phyloP scores from a whole-genome alignment of 2,113 vertebrate genomes.

The Cyanoramphus novaezelandiae region DNA sequence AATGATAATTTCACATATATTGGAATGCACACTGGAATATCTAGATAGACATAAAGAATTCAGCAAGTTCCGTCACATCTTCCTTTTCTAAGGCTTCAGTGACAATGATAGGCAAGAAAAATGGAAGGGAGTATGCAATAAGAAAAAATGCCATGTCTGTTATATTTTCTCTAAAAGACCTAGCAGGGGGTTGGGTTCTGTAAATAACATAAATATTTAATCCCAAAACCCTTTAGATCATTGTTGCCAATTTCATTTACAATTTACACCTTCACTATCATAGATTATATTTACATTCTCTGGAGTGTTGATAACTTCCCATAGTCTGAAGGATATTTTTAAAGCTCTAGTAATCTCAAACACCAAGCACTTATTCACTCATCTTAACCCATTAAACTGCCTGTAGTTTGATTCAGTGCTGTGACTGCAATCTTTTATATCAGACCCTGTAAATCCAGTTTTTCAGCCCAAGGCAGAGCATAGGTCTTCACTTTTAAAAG shows the following conservation, averaged over 20 bases:
- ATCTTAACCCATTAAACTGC: not conserved
- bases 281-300: not conserved
- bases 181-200: not conserved
- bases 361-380: not conserved
- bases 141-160: not conserved
- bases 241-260: not conserved
- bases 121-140: not conserved
- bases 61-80: not conserved
- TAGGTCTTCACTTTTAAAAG: not conserved
- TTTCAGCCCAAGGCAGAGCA: not conserved
- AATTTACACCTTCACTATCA: not conserved
- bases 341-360: not conserved
- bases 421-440: not conserved
- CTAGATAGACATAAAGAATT: not conserved
- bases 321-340: not conserved
- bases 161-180: not conserved
- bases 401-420: not conserved
- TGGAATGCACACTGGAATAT: not conserved
- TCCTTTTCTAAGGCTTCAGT: not conserved
- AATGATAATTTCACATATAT: not conserved
- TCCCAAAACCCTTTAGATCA: not conserved
- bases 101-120: not conserved
- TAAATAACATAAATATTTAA: conserved; percentile 28
- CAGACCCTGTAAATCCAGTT: not conserved
- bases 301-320: not conserved